Conservation (phyloP, 2,113 vertebrate genomes). For the Lophotis ruficrista region DNA sequence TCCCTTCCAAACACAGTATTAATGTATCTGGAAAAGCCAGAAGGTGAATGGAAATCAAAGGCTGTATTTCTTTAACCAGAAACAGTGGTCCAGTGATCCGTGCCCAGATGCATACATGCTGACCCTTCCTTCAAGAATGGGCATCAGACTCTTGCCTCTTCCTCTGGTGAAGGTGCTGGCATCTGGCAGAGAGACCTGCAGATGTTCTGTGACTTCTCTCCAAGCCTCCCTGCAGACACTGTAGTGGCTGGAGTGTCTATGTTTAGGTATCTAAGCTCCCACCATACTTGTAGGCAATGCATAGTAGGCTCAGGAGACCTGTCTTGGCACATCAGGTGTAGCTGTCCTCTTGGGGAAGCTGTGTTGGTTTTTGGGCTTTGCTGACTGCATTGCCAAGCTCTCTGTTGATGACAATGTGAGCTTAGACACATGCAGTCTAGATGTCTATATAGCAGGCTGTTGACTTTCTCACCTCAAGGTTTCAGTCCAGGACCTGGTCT, state of each 20-base stretch:
- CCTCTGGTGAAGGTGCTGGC: background rate
- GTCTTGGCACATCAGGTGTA: background rate
- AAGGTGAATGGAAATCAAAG: background rate
- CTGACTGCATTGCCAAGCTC: background rate
- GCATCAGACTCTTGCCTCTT: background rate
- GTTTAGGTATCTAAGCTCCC: background rate
- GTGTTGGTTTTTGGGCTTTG: background rate
- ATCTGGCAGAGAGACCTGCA: background rate
- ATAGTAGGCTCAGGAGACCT: background rate
- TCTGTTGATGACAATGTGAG: background rate
- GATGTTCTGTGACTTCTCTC: background rate
- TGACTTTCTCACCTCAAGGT: background rate
- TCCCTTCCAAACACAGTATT: background rate
- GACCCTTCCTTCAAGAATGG: background rate
- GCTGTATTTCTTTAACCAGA: background rate
- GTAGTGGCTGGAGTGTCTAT: background rate
- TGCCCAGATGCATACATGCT: background rate
- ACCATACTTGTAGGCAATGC: background rate
- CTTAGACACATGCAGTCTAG: background rate
- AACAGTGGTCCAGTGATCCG: background rate
- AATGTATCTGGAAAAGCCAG: background rate
- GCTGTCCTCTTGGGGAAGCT: background rate
- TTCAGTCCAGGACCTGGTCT: background rate
- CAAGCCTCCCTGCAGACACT: background rate
- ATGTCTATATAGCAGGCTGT: background rate